phyloP scores from a whole-genome alignment of 1,140 invertebrate genomes.

The Aethina tumida region DNA sequence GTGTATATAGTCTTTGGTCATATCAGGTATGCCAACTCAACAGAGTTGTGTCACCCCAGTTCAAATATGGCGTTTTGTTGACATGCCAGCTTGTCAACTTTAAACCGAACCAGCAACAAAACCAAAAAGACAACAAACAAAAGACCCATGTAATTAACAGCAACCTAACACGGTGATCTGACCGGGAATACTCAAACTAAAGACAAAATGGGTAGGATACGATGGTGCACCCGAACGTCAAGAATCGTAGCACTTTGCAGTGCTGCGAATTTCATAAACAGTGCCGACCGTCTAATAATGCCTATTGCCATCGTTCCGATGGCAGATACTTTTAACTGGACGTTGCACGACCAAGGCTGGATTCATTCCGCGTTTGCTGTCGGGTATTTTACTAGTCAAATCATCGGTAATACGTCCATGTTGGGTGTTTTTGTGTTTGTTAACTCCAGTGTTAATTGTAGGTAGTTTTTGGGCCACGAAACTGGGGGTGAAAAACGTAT shows the following conservation, averaged over 20 bases:
- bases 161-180: too few relatives aligned
- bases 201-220: constrained; percentile 38
- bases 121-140: too few relatives aligned
- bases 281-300: constrained; percentile 72
- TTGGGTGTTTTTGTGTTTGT: constrained; percentile 4
- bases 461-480: constrained; percentile 61
- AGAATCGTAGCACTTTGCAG: constrained; percentile 60
- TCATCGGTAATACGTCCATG: constrained; percentile 22
- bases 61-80: too few relatives aligned
- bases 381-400: constrained; percentile 70
- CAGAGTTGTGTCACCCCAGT: too few relatives aligned
- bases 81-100: too few relatives aligned
- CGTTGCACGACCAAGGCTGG: constrained; percentile 65
- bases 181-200: too few relatives aligned
- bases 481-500: constrained; percentile 62
- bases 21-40: too few relatives aligned
- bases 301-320: constrained; percentile 71
- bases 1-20: too few relatives aligned
- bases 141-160: too few relatives aligned
- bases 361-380: constrained; percentile 70
- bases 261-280: constrained; percentile 70
- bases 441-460: constrained; percentile 38
- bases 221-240: constrained; percentile 44
- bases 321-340: constrained; percentile 66
- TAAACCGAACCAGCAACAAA: too few relatives aligned